Percentiles rank a stretch among this genome's conserved stretches.
Evolutionary conservation across 2,888 invertebrate species (phyloP).

Genomic region (Drosophila nr. fundita): DNA sequence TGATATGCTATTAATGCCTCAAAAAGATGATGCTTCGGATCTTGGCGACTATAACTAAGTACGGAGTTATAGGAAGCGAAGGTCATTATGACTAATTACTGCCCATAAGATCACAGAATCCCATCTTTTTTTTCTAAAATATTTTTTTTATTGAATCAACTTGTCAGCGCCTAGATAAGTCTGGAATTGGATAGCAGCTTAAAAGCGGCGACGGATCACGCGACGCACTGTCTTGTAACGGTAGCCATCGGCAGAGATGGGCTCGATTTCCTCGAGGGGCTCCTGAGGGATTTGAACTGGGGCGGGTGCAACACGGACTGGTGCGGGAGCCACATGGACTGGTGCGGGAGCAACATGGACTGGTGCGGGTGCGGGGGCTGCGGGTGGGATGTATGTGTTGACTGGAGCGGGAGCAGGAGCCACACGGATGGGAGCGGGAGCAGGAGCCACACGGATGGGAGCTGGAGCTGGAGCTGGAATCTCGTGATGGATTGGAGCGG

Average conservation of each 20-base stretch:
- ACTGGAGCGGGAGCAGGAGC: conserved; percentile 43
- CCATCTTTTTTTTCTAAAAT: conserved; percentile 32
- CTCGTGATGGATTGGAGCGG: neutral
- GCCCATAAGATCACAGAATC: neutral
- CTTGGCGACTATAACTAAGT: neutral
- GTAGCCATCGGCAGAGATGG: conserved; percentile 74
- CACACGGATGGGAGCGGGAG: conserved; percentile 43
- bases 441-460: conserved; percentile 4
- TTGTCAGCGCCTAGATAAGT: conserved; percentile 22
- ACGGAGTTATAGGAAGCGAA: neutral
- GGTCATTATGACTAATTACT: too few relatives aligned
- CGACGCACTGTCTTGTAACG: conserved; percentile 79
- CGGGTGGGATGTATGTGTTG: conserved; percentile 39
- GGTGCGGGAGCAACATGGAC: conserved; percentile 38
- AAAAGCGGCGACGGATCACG: conserved; percentile 74
- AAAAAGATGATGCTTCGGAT: neutral
- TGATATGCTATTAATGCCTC: neutral
- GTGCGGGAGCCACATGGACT: conserved; percentile 32
- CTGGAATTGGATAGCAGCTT: conserved; percentile 21
- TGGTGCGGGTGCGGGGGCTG: conserved; percentile 14
- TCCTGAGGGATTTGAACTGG: conserved; percentile 51
- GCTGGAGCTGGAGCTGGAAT: conserved; percentile 14
- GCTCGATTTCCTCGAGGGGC: conserved; percentile 75
- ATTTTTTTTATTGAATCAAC: conserved; percentile 47
- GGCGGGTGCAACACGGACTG: conserved; percentile 36